phyloP scores from a whole-genome alignment of 2,888 invertebrate species.

The Idaea biselata region DNA sequence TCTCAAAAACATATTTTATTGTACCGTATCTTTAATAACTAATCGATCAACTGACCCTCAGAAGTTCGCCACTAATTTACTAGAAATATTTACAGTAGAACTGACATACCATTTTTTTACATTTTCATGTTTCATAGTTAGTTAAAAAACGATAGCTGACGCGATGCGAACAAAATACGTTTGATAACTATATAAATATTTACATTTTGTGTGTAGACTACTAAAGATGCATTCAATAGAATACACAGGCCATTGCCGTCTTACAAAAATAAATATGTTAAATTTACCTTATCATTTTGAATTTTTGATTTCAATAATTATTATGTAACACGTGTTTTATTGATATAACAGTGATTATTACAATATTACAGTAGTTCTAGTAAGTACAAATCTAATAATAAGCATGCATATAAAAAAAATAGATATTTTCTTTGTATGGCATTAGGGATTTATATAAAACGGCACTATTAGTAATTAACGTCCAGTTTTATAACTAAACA shows the following conservation, averaged over 20 bases:
- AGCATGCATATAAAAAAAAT: neutral
- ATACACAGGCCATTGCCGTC: neutral
- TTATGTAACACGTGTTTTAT: neutral
- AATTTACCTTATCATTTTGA: neutral
- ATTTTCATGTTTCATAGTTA: constrained; percentile 10
- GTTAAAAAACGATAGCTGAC: constrained; percentile 7
- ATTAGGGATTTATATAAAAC: neutral
- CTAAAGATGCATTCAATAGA: neutral
- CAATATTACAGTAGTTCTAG: neutral
- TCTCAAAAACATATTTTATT: constrained; percentile 37
- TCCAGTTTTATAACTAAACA: neutral
- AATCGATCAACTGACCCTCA: constrained; percentile 24
- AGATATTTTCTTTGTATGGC: neutral
- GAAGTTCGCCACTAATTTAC: constrained; percentile 25
- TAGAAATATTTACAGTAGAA: constrained; percentile 25
- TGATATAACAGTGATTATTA: neutral
- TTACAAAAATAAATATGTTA: constrained; percentile 3
- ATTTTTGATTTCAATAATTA: neutral
- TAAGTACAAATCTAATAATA: neutral
- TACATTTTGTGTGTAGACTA: neutral
- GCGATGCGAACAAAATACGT: neutral
- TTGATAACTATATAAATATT: neutral
- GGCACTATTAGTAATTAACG: neutral
- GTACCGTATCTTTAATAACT: constrained; percentile 32
- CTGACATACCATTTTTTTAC: constrained; percentile 18